These are phyloP conservation scores for Drosophila mojavensis DNA, from an alignment of 1,140 invertebrate genomes.

Conservation along the genomic window DNA sequence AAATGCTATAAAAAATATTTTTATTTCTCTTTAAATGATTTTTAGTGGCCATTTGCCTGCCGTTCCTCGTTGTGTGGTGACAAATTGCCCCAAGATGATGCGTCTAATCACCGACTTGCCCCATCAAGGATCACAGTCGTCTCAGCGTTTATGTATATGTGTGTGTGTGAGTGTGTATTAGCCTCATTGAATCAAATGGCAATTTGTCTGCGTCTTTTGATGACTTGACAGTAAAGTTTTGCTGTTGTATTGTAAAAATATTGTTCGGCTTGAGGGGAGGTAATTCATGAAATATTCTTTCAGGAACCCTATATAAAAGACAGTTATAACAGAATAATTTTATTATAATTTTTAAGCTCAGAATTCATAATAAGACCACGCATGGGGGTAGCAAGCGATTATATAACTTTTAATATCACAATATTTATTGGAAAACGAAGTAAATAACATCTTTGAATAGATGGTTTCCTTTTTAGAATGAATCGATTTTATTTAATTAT, in stretches of 20 bases:
- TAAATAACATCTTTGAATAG: no score
- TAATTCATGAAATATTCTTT: background rate
- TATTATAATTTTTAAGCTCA: no score
- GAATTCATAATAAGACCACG: no score
- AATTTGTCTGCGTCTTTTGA: constrained; percentile 41
- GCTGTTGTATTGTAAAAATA: constrained; percentile 42
- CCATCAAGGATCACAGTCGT: constrained; percentile 36
- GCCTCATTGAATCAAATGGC: constrained; percentile 52
- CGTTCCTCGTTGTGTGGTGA: constrained; percentile 66
- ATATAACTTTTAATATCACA: no score
- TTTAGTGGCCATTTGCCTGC: constrained; percentile 70
- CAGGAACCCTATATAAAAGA: no score
- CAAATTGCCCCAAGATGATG: constrained; percentile 77
- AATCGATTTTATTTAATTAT: no score
- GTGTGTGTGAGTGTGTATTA: constrained; percentile 5
- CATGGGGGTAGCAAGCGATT: no score
- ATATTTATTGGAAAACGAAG: no score
- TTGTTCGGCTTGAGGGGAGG: background rate
- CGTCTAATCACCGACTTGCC: constrained; percentile 67
- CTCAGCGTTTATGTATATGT: constrained; percentile 16
- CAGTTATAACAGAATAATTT: background rate
- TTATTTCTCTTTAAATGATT: constrained; percentile 82
- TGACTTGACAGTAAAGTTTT: constrained; percentile 11
- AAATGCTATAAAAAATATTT: constrained; percentile 83
- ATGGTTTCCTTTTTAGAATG: no score